Base-by-base conservation (phyloP, 2,888 invertebrate species). In the Acronicta leporina region DNA sequence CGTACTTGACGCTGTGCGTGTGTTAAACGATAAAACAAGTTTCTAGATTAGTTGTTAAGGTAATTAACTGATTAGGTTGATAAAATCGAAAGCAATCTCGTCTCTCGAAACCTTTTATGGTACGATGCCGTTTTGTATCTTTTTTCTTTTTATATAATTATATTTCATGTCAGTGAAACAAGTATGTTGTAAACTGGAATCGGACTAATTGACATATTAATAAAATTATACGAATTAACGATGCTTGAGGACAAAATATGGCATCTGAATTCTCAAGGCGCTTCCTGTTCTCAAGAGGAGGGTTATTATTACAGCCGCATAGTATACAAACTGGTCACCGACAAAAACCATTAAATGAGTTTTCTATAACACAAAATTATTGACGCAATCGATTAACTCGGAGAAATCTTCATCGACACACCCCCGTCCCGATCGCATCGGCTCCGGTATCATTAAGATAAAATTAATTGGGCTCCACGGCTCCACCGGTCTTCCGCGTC, bases 401-500 rank as follows among this genome's bases (percentile, higher is more conserved):
- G 79, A 84, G 85, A 85, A 84, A 85, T 81, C 84, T 84, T 79
- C 82, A 80, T 66, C 65, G 72, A 62, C 63, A 79, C 80, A 76
- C 69, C 68, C 71, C 73, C 76, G 73, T 71, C 68, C 75, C 75
- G 79, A 79, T 69, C 73, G 68, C 74, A 68, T 64, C 63, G 56
- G 63, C 68, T 63, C 70, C 73, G 65, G 69, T 75, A 79, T 87
- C 87, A 89, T 91, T 90, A 91, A 89, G 91, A 89, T 88, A 89
- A 90, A 90, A 90, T 92, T 92, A 92, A 92, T 92, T 89, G 89
- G 86, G 63, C 75, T 79, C 88, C 89, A 88, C 90, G 86, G 63
- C 75, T 79, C 88, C 89, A 88, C 90, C 88, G 89, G 91, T 91
- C 92, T 94, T 94, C 93, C 94, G 93, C 90, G 89, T 91, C 85